phyloP scores from a whole-genome alignment of 1,140 invertebrate genomes.

The Drosophila pachea region DNA sequence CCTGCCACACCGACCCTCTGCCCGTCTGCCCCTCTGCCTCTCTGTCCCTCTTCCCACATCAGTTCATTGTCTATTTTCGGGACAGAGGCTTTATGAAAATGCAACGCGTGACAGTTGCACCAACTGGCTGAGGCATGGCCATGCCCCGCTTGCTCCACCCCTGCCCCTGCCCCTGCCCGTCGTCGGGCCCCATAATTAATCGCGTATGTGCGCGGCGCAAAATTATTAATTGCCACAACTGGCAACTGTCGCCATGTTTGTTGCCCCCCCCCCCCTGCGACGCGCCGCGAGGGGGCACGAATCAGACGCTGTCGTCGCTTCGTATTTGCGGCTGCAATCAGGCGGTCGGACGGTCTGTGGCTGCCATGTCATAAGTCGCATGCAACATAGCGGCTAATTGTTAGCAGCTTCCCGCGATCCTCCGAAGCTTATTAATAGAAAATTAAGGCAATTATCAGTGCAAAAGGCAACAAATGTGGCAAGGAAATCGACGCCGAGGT shows the following conservation, averaged over 20 bases:
- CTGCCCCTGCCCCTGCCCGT: not conserved
- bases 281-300: slow-evolving; percentile 7
- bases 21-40: not conserved
- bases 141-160: not conserved
- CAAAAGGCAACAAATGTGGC: slow-evolving; percentile 53
- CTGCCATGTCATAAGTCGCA: slow-evolving; percentile 68
- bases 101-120: slow-evolving; percentile 50
- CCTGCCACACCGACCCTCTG: too few species aligned
- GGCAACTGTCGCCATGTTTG: slow-evolving; percentile 76
- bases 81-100: slow-evolving; percentile 48
- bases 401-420: slow-evolving; percentile 66
- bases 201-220: slow-evolving; percentile 60
- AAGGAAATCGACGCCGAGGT: slow-evolving; percentile 59
- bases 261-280: slow-evolving; percentile 22
- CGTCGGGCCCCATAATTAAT: slow-evolving; percentile 61
- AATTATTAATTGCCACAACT: slow-evolving; percentile 78
- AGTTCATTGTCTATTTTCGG: slow-evolving; percentile 63
- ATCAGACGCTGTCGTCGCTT: slow-evolving; percentile 74
- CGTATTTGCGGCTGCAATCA: slow-evolving; percentile 61
- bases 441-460: slow-evolving; percentile 77
- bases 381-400: slow-evolving; percentile 76
- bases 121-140: slow-evolving; percentile 37
- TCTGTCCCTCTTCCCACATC: slow-evolving; percentile 5
- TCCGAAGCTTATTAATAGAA: slow-evolving; percentile 72
- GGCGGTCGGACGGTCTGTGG: slow-evolving; percentile 17